Evolutionary conservation across 2,113 vertebrate species (phyloP), one percentile per base, ranked within the genome.

Genomic region (Castor canadensis): DNA sequence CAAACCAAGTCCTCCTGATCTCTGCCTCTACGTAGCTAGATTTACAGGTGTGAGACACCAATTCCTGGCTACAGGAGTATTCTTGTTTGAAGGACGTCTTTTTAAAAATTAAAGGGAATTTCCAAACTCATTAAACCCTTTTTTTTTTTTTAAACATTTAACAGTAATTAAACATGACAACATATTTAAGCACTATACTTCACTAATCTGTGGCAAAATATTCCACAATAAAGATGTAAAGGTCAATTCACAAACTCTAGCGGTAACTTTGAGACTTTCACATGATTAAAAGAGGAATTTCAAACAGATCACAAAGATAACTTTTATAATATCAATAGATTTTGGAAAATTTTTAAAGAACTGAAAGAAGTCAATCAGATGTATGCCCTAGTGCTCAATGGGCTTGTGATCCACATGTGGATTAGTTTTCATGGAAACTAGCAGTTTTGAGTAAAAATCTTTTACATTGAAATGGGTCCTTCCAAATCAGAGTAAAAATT

Each of bases 341-440:
- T 87, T 28, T 1, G 62, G n/a, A 5, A 22, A 60, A 19, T 56
- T 56, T 56, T 56, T 13, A 9, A 56, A 17, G 15, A 28, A 82
- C 38, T 84, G 76, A 54, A 77, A 76, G 30, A 77, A 24, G 67
- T 52, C 62, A 67, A 32, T 76, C n/a, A 40, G 24, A 67, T 71
- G 43, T 20, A 52, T 26, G 12, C 86, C 16, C 93, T 64, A 95
- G 86, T 97, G 82, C 83, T 90, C 89, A 97, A 56, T 12, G 24
- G 26, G 20, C 49, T n/a, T 83, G 40, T 77, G 38, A 85, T 32
- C 9, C 26, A 81, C 62, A 54, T 30, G 66, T 89, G 5, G 9
- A 80, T 87, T 19, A 24, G 0, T 87, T 88, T 84, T 85, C n/a
- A 92, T n/a, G 38, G n/a, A 87, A 52, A 88, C 66, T 71, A 38